Evolutionary conservation across 2,888 invertebrate genomes (phyloP), one percentile per base, ranked within the genome.

Genomic region (Anthophora plumipes): DNA sequence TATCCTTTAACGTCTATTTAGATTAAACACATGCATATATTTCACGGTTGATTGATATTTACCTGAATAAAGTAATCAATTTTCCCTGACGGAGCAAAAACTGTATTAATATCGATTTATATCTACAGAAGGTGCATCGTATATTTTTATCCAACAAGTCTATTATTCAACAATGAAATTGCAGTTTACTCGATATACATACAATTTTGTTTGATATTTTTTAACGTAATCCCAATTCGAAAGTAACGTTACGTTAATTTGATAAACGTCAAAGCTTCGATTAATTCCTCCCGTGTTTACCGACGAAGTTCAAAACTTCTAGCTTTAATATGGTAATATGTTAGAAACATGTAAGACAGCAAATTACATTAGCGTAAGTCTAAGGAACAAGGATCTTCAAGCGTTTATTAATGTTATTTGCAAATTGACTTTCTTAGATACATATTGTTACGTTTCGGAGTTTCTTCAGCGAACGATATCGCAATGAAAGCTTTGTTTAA

Each of bases 31-130:
- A 20, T 22, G 14, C 46, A 72, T n/a, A n/a, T n/a, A n/a, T n/a
- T 67, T 61, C 17, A n/a, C 31, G 12, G 41, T 20, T 43, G 12
- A 70, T 50, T 46, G 52, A 50, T 50, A 25, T 63, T 31, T 14
- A 12, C 20, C 43, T 43, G 20, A 68, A 57, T 59, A 59, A 69
- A 14, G 12, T 0, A 39, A 46, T 69, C 57, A 37, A 59, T 64
- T 78, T 52, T 22, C 31, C 17, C 71, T 31, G 25, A 11, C 31
- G 31, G 1, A 0, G 11, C 2, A 41, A 55, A 63, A 57, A 76
- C 50, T 46, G 39, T 76, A n/a, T 55, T 66, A 31, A n/a, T n/a
- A 22, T 22, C 59, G 14, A 37, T 17, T 31, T 41, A 12, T 20
- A 71, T 71, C 20, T n/a, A 7, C 14, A 20, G 20, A 12, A 46